Evolutionary conservation across 2,888 invertebrate species (phyloP), one percentile per base, ranked within the genome.

Genomic region (Thelaira solivaga): DNA sequence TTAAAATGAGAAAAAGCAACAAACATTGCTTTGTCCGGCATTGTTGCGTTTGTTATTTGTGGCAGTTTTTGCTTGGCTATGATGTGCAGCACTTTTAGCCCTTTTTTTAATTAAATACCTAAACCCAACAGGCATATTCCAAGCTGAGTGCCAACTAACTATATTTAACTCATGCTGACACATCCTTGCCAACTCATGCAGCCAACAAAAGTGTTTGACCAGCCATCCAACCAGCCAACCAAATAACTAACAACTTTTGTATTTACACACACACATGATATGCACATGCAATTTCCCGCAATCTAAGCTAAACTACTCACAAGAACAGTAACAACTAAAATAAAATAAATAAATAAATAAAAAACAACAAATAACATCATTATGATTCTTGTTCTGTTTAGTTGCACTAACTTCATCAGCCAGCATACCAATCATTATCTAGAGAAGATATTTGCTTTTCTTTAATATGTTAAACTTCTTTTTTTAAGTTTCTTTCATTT

Each of bases 111-210:
- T 78, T 78, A 78, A 74, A 78, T 71, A 64, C 69, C 26, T 74
- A 61, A 74, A 47, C 69, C 78, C 78, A 78, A 78, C 65, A 78
- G 78, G 78, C 78, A 78, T 74, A 61, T 61, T 53, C 55, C 29
- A 65, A 65, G 67, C 78, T 61, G 74, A 55, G 61, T 69, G 78
- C 69, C 78, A 78, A 69, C 64, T 74, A 78, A 69, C 64, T 69
- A 78, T 69, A 74, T 78, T 78, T 74, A 78, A 74, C 65, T 78
- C 78, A 74, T 74, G 78, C 78, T 78, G 78, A 78, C 78, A 78
- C 65, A 71, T 78, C 59, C 61, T 67, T 78, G 78, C 74, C 64
- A 78, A 71, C 53, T 78, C 78, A 78, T 61, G 65, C 78, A 77
- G 24, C 65, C 65, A 62, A 72, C 36, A 69, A 69, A 69, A 74